Percentiles rank a stretch among this genome's conserved stretches.
Evolutionary conservation across 2,113 vertebrate genomes (phyloP).

Genomic region (Aviceda subcristata): DNA sequence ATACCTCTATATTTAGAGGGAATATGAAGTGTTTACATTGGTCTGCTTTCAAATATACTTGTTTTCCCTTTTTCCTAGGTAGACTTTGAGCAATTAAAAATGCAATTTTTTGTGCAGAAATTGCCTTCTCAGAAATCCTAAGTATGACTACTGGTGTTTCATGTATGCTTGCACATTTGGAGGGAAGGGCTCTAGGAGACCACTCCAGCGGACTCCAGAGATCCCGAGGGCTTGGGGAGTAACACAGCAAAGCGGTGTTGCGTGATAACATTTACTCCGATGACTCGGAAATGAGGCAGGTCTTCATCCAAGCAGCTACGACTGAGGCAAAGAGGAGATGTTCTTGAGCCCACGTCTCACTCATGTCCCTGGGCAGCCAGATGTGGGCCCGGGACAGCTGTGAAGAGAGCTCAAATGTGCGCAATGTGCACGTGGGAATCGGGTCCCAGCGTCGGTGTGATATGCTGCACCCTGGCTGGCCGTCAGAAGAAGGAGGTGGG

Average conservation of each 20-base stretch:
- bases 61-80: background rate
- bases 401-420: background rate
- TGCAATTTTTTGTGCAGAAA: background rate
- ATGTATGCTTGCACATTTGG: background rate
- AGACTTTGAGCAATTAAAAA: background rate
- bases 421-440: rapidly evolving
- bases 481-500: background rate
- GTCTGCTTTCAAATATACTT: background rate
- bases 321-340: background rate
- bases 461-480: background rate
- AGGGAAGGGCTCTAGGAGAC: background rate
- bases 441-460: background rate
- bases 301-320: background rate
- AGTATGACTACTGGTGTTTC: background rate
- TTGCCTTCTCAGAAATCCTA: background rate
- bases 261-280: background rate
- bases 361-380: background rate
- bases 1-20: background rate
- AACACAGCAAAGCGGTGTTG: background rate
- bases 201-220: background rate
- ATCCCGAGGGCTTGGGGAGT: background rate
- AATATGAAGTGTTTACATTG: background rate
- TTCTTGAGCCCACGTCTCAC: background rate
- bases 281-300: background rate
- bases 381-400: background rate